phyloP scores from a whole-genome alignment of 2,113 vertebrate genomes.

The Collichthys lucidus region DNA sequence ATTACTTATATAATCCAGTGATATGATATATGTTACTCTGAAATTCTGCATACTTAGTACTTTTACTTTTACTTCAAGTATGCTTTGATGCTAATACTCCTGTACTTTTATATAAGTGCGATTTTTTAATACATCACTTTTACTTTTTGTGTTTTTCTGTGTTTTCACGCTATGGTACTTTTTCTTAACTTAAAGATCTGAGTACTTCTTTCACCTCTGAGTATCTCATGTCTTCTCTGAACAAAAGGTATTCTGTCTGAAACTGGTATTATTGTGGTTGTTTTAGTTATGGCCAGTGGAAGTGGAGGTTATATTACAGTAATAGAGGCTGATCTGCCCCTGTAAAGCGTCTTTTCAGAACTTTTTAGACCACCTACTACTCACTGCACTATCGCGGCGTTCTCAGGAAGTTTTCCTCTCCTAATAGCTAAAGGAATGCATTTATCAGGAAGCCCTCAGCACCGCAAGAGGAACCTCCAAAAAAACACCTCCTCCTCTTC shows the following conservation, averaged over 20 bases:
- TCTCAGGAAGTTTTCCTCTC: slow-evolving; percentile 48
- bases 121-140: not conserved
- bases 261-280: not conserved
- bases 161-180: not conserved
- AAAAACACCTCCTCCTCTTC: slow-evolving; percentile 12
- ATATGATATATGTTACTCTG: not conserved
- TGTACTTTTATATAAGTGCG: not conserved
- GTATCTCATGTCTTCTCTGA: not conserved
- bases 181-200: too few relatives aligned
- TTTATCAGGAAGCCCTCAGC: slow-evolving; percentile 63
- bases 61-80: too few relatives aligned
- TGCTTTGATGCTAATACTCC: too few relatives aligned
- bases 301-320: not conserved
- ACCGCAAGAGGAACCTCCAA: slow-evolving; percentile 27
- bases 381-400: slow-evolving; percentile 17
- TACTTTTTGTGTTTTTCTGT: not conserved
- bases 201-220: too few relatives aligned
- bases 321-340: not conserved
- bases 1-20: not conserved
- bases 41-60: too few relatives aligned
- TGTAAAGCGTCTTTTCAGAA: not conserved
- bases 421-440: slow-evolving; percentile 62
- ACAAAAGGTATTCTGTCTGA: not conserved
- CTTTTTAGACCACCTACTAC: slow-evolving; percentile 54
- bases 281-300: not conserved